Evolutionary conservation across 2,797 vertebrate species (phyloP).

Genomic region (Australoheros facetus): DNA sequence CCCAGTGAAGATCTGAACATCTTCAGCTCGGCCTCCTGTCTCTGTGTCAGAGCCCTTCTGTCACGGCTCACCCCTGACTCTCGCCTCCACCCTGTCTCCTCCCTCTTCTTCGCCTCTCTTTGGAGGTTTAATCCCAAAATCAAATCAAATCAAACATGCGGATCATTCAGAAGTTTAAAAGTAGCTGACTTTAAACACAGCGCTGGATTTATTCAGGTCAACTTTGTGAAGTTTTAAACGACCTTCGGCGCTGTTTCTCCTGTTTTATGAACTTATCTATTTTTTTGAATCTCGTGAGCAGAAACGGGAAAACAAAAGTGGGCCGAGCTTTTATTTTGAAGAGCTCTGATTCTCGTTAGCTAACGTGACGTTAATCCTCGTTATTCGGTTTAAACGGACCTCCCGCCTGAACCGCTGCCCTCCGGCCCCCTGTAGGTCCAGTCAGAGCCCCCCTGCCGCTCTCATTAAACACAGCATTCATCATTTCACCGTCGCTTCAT

Average conservation of each 20-base stretch:
- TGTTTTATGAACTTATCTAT: no score
- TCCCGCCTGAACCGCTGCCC: neutral
- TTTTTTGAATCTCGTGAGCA: neutral
- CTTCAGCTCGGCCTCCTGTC: neutral
- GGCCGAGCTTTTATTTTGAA: constrained; percentile 31
- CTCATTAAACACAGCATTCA: neutral
- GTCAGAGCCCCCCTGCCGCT: no score
- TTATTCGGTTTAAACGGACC: rapidly evolving
- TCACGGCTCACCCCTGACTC: no score
- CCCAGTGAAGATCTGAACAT: neutral
- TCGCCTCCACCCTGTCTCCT: neutral
- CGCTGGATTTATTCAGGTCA: no score
- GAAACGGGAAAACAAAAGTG: neutral
- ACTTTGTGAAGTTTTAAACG: neutral
- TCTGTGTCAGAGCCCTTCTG: no score
- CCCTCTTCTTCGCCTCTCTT: neutral
- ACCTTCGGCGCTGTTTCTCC: neutral
- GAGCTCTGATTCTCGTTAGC: neutral
- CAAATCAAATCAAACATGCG: neutral
- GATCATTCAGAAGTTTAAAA: neutral
- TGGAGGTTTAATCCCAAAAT: no score
- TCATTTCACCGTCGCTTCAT: rapidly evolving
- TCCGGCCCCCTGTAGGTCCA: no score
- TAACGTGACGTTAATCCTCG: neutral
- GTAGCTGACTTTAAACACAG: no score